Evolutionary conservation across 2,113 vertebrate species (phyloP).

Genomic region (Ophthalmotilapia sp.): DNA sequence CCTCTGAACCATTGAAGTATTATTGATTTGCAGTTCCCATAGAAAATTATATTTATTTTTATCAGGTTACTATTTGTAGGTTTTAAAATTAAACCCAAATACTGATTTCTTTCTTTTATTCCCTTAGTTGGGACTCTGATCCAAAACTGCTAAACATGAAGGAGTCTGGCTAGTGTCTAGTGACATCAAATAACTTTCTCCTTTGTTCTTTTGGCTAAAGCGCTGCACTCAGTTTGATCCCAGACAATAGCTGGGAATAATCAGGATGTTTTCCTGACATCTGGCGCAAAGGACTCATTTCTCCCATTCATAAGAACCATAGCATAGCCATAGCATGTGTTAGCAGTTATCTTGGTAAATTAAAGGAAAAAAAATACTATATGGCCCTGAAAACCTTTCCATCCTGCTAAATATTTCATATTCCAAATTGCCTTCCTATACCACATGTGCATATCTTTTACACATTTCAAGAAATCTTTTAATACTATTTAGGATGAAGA

Average conservation of each 20-base stretch:
- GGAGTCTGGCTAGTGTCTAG: not conserved
- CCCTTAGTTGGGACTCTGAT: not conserved
- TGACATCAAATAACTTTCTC: not conserved
- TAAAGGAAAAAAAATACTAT: not conserved
- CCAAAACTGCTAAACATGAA: not conserved
- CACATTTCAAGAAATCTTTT: not conserved
- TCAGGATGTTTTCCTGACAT: not conserved
- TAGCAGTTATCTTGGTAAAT: not conserved
- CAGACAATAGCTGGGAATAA: not conserved
- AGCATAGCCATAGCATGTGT: not conserved
- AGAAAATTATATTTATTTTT: not conserved
- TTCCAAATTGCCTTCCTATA: not conserved
- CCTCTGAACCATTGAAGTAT: not conserved
- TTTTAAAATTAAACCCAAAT: not conserved
- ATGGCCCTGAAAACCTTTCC: not conserved
- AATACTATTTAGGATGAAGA: not conserved
- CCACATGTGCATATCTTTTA: not conserved
- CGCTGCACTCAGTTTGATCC: not conserved
- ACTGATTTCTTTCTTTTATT: not conserved
- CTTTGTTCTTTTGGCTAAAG: not conserved
- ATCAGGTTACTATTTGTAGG: not conserved
- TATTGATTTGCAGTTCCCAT: not conserved
- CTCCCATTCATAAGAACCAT: not conserved
- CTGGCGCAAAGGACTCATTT: not conserved
- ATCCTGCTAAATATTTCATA: not conserved